Evolutionary conservation across 1,140 invertebrate species (phyloP).

Genomic region (Sipha flava): DNA sequence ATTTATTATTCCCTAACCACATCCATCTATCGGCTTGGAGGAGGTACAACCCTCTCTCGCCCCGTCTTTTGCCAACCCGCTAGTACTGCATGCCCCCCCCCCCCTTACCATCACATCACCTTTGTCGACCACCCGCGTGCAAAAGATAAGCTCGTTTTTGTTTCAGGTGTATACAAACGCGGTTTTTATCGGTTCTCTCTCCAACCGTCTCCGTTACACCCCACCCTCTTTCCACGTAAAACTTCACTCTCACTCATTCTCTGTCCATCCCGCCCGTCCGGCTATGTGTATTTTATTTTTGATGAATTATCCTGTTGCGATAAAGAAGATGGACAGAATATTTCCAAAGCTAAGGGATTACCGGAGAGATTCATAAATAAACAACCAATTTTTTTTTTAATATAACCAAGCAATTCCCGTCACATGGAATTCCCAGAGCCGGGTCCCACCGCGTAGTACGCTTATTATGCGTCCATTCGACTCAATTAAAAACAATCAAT

Average conservation of each 20-base stretch:
- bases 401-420: not conserved
- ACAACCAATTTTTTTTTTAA: not conserved
- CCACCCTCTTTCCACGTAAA: no score
- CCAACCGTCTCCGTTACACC: not conserved
- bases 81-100: not conserved
- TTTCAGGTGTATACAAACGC: slow-evolving; percentile 5
- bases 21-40: not conserved
- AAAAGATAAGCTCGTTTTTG: slow-evolving; percentile 25
- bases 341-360: not conserved
- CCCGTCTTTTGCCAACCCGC: no score
- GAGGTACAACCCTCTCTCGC: not conserved
- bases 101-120: not conserved
- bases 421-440: not conserved
- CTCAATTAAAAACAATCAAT: slow-evolving; percentile 28
- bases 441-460: no score
- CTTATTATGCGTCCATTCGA: not conserved
- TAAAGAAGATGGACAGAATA: not conserved
- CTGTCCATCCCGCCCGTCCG: not conserved
- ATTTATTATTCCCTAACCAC: slow-evolving; percentile 18
- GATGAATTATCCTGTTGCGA: slow-evolving; percentile 1
- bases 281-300: not conserved
- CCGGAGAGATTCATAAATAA: slow-evolving; percentile 8
- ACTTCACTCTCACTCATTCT: not conserved
- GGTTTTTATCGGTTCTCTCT: slow-evolving; percentile 8
- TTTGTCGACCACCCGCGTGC: not conserved